phyloP scores from a whole-genome alignment of 2,888 invertebrate species.

The Tipula helvola region DNA sequence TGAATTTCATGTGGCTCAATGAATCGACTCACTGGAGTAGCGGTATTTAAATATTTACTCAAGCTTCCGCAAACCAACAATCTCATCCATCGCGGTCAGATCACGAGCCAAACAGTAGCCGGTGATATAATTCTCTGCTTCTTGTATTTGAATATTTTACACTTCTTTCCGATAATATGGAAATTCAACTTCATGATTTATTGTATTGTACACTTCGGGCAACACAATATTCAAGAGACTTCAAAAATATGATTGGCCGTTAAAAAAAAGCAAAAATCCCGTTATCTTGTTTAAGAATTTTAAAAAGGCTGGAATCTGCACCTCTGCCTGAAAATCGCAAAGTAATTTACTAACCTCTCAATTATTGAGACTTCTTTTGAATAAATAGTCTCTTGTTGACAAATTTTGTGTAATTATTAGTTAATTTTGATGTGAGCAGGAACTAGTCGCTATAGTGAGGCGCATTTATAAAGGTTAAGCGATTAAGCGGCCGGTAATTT shows the following conservation, averaged over 20 bases:
- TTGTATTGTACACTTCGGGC: conserved; percentile 46
- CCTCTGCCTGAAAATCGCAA: too few species aligned
- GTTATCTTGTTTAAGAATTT: too few species aligned
- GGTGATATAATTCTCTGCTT: conserved; percentile 48
- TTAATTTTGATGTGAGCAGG: too few species aligned
- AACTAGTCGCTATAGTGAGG: too few species aligned
- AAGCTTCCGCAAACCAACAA: conserved; percentile 43
- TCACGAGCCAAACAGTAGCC: conserved; percentile 63
- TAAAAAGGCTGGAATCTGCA: too few species aligned
- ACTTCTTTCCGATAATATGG: conserved; percentile 54
- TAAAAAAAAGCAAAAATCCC: too few species aligned
- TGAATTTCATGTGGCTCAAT: conserved; percentile 40
- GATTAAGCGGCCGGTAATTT: too few species aligned
- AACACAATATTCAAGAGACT: conserved; percentile 53
- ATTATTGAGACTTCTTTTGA: too few species aligned
- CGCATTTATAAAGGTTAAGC: too few species aligned
- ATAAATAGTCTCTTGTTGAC: conserved; percentile 38
- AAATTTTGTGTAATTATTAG: too few species aligned
- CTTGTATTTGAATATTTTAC: conserved; percentile 40
- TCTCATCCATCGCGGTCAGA: conserved; percentile 49
- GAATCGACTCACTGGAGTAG: conserved; percentile 59
- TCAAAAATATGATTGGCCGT: conserved; percentile 57
- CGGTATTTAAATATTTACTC: conserved; percentile 67
- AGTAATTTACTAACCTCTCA: too few species aligned
- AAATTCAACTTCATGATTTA: conserved; percentile 64